Percentiles rank a stretch among this genome's conserved stretches.
phyloP scores from a whole-genome alignment of 1,140 invertebrate genomes.

The Drosophila repleta region DNA sequence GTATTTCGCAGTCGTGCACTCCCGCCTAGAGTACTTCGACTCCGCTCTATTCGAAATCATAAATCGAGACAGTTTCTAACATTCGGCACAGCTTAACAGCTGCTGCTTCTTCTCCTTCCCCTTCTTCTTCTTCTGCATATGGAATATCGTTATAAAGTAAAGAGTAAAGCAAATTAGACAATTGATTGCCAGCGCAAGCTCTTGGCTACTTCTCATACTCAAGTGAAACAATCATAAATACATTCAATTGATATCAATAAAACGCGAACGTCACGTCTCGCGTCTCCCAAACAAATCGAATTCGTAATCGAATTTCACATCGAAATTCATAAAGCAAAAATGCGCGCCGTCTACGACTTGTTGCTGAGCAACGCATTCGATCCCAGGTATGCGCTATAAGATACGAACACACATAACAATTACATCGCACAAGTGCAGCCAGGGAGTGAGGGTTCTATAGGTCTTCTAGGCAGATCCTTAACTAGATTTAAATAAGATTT shows the following conservation, averaged over 20 bases:
- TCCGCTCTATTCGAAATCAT: no score
- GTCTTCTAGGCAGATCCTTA: no score
- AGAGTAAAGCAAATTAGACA: neutral
- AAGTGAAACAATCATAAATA: constrained; percentile 34
- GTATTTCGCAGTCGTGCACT: no score
- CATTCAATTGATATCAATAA: constrained; percentile 66
- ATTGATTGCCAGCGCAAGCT: constrained; percentile 5
- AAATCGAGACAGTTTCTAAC: no score
- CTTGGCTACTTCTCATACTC: neutral
- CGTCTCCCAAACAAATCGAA: constrained; percentile 22
- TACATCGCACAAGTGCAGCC: neutral
- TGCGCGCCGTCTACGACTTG: constrained; percentile 62
- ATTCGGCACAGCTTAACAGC: neutral
- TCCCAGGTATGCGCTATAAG: constrained; percentile 57
- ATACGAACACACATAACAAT: neutral
- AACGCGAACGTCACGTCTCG: neutral
- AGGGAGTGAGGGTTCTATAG: no score
- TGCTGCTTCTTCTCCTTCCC: no score
- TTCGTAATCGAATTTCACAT: constrained; percentile 12
- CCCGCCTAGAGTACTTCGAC: no score
- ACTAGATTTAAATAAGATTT: no score
- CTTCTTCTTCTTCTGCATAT: no score
- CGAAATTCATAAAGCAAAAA: constrained; percentile 21
- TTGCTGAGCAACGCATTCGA: constrained; percentile 68
- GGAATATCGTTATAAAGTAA: neutral